Evolutionary conservation across 2,113 vertebrate genomes (phyloP).

Genomic region (Cephalopholis sonnerati): DNA sequence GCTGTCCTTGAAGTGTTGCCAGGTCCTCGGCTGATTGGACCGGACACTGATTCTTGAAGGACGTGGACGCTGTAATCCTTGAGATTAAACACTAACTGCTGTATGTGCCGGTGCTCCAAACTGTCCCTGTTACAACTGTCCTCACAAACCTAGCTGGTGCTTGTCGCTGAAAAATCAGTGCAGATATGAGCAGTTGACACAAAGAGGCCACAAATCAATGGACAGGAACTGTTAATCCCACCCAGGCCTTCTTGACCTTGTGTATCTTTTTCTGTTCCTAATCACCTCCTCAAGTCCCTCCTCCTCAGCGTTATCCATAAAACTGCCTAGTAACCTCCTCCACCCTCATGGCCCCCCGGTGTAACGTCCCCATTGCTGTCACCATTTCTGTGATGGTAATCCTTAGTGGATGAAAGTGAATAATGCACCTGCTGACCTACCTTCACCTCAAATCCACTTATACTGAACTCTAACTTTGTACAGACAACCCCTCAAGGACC

Average conservation of each 20-base stretch:
- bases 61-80: slow-evolving; percentile 73
- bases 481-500: background rate
- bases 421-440: slow-evolving; percentile 44
- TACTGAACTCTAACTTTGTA: slow-evolving; percentile 31
- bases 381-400: slow-evolving; percentile 50
- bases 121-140: background rate
- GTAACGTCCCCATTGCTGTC: background rate
- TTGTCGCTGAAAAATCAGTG: background rate
- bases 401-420: slow-evolving; percentile 56
- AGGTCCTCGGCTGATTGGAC: slow-evolving; percentile 71
- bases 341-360: background rate
- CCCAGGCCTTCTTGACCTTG: slow-evolving; percentile 25
- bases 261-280: slow-evolving; percentile 37
- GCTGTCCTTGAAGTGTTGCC: slow-evolving; percentile 57
- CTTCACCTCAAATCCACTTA: slow-evolving; percentile 69
- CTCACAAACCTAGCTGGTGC: slow-evolving; percentile 2
- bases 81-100: slow-evolving; percentile 76
- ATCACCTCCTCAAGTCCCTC: slow-evolving; percentile 37
- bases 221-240: background rate
- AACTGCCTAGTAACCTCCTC: slow-evolving; percentile 58
- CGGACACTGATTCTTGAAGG: slow-evolving; percentile 76
- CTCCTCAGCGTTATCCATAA: slow-evolving; percentile 25
- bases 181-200: background rate
- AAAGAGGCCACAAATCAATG: background rate
- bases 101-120: slow-evolving; percentile 31